Evolutionary conservation across 2,888 invertebrate species (phyloP).

Genomic region (Sepioteuthis lessoniana): DNA sequence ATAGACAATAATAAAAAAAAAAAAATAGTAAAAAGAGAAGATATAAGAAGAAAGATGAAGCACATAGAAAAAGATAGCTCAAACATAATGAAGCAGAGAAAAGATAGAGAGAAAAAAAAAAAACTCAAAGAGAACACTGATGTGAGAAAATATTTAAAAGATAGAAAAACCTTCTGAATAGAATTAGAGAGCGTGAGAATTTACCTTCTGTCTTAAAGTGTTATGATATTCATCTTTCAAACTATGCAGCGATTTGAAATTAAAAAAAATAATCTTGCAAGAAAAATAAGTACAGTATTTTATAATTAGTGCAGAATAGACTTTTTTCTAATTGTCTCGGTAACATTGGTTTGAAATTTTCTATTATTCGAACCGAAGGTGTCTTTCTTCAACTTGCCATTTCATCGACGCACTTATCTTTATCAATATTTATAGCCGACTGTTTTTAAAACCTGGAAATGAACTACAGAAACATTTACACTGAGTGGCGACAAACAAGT

Average conservation of each 20-base stretch:
- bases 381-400: neutral
- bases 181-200: no score
- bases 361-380: neutral
- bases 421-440: neutral
- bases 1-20: neutral
- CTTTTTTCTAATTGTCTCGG: neutral
- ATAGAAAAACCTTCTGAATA: no score
- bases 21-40: neutral
- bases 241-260: neutral
- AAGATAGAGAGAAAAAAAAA: no score
- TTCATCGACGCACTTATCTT: neutral
- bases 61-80: neutral
- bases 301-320: neutral
- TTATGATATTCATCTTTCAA: constrained; percentile 33
- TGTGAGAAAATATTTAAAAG: no score
- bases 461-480: neutral
- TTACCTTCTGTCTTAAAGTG: neutral
- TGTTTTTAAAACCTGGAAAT: neutral
- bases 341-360: neutral
- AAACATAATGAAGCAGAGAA: no score
- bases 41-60: neutral
- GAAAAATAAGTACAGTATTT: neutral
- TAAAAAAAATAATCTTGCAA: neutral
- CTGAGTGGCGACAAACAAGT: no score
- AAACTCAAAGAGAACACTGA: no score